Percentiles rank a stretch among this genome's conserved stretches.
Evolutionary conservation across 2,113 vertebrate genomes (phyloP).

Genomic region (Lynx canadensis): DNA sequence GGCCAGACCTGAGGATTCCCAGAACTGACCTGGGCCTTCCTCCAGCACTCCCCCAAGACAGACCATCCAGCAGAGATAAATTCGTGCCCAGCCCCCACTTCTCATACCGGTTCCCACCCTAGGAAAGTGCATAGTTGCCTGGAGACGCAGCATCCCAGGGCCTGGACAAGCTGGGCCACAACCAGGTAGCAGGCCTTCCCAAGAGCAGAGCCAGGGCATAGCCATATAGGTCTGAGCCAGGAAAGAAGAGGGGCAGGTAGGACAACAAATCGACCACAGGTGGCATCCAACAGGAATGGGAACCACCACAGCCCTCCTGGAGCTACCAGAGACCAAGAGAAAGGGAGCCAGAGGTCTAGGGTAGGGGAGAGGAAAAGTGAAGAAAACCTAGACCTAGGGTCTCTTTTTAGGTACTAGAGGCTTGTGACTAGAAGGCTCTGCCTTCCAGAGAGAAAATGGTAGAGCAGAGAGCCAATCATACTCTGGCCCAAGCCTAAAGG

Average conservation of each 20-base stretch:
- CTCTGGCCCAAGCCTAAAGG: background rate
- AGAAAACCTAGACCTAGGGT: background rate
- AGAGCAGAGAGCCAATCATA: slow-evolving; percentile 12
- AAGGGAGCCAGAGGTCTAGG: background rate
- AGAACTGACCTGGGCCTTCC: background rate
- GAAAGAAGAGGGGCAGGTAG: slow-evolving; percentile 10
- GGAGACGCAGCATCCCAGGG: slow-evolving; percentile 64
- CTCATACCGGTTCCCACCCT: background rate
- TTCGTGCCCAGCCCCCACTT: background rate
- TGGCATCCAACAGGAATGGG: background rate
- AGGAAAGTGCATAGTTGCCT: slow-evolving; percentile 73
- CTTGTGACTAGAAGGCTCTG: background rate
- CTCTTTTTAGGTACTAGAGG: background rate
- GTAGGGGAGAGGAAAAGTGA: background rate
- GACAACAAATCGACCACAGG: background rate
- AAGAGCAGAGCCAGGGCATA: background rate
- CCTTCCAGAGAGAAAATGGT: background rate
- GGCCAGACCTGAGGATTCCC: slow-evolving; percentile 42
- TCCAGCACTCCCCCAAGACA: background rate
- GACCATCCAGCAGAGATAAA: slow-evolving; percentile 9
- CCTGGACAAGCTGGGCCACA: slow-evolving; percentile 49
- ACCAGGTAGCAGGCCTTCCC: background rate
- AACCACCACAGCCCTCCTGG: background rate
- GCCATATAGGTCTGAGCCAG: slow-evolving; percentile 40
- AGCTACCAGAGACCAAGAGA: background rate